Conservation (phyloP, 2,888 invertebrate species). For the Chaitophorus viminalis region DNA sequence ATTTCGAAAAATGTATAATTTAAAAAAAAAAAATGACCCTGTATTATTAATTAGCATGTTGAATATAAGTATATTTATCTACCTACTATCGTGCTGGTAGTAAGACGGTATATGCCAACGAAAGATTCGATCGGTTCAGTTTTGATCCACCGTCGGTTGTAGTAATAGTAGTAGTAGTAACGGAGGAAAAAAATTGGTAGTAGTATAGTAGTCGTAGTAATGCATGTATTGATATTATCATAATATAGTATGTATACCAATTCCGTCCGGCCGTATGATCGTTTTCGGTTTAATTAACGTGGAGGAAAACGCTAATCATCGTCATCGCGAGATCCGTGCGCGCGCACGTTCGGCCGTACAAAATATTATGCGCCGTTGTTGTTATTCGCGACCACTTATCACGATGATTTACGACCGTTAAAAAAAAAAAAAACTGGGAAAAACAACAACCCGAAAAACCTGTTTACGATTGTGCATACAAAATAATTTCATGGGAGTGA, state of each 20-base stretch:
- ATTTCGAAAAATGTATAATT: no score
- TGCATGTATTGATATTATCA: no score
- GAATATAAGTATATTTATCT: no score
- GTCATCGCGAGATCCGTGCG: background rate
- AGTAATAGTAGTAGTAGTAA: no score
- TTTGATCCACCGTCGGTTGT: background rate
- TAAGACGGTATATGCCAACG: background rate
- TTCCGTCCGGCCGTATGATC: background rate
- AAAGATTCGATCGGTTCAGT: background rate
- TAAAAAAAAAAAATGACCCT: no score
- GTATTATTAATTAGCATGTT: no score
- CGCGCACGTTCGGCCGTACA: constrained; percentile 2
- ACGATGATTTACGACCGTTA: constrained; percentile 42
- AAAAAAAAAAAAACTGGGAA: constrained; percentile 2
- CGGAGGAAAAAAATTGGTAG: background rate
- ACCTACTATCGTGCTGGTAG: no score
- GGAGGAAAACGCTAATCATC: constrained; percentile 25
- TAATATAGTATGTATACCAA: background rate
- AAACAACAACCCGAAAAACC: constrained; percentile 12
- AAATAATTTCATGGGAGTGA: no score
- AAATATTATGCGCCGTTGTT: background rate
- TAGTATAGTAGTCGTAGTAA: no score
- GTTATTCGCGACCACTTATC: constrained; percentile 35
- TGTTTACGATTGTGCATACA: constrained; percentile 1
- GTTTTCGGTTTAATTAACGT: constrained; percentile 29